Conservation (phyloP, 2,797 vertebrate species). For the Pseudochaenichthys georgianus region DNA sequence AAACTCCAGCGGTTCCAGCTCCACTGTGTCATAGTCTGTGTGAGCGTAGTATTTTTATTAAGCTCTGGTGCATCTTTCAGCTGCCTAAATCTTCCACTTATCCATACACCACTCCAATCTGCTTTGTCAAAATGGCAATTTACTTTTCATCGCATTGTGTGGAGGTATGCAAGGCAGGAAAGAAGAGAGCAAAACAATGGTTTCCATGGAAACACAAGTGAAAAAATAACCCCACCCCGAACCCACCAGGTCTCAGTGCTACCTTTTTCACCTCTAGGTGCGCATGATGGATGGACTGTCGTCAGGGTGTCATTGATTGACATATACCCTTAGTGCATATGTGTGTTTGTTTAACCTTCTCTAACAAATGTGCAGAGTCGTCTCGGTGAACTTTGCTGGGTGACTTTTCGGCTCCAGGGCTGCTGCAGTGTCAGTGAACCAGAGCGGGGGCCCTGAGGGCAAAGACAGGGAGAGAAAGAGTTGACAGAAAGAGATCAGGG, state of each 20-base stretch:
- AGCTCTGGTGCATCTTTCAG: constrained; percentile 76
- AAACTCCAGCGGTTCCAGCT: constrained; percentile 28
- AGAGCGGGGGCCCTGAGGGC: constrained; percentile 69
- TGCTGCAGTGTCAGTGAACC: constrained; percentile 70
- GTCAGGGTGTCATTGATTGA: constrained; percentile 54
- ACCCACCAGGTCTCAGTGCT: not conserved
- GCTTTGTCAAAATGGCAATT: constrained; percentile 85
- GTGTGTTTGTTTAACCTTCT: constrained; percentile 62
- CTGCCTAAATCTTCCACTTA: constrained; percentile 71
- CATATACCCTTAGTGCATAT: constrained; percentile 39
- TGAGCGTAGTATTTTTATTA: constrained; percentile 72
- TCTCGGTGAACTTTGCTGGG: constrained; percentile 57
- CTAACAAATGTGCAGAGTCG: constrained; percentile 52
- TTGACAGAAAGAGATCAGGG: constrained; percentile 66
- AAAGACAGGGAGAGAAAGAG: constrained; percentile 76
- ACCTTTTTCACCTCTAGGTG: constrained; percentile 45
- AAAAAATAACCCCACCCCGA: constrained; percentile 30
- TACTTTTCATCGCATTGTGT: constrained; percentile 85
- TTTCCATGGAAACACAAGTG: constrained; percentile 74
- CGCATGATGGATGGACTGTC: constrained; percentile 35
- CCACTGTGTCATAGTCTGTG: constrained; percentile 39
- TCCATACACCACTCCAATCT: constrained; percentile 76
- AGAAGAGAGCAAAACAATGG: constrained; percentile 86
- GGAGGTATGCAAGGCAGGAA: constrained; percentile 86
- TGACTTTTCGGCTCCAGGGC: constrained; percentile 59